Conservation (phyloP, 2,797 vertebrate species). For the Mycteria americana region DNA sequence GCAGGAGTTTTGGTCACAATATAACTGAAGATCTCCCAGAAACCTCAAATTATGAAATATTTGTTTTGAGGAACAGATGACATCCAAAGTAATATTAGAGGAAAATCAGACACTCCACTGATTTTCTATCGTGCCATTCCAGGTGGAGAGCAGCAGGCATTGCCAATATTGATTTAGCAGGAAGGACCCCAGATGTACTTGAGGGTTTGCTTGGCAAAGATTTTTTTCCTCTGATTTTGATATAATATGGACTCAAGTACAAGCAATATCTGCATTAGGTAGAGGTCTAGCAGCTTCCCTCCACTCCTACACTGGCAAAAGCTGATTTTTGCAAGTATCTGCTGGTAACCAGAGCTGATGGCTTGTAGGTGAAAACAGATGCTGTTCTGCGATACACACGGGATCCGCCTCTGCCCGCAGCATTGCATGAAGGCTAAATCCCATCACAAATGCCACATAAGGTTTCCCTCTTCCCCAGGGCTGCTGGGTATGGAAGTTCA, state of each 20-base stretch:
- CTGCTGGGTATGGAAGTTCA: not conserved
- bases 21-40: not conserved
- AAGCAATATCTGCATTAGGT: not conserved
- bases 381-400: not conserved
- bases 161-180: not conserved
- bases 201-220: not conserved
- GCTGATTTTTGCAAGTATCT: not conserved
- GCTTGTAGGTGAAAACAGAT: not conserved
- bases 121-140: not conserved
- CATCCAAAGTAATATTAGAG: not conserved
- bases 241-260: not conserved
- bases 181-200: not conserved
- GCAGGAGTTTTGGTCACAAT: not conserved
- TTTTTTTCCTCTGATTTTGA: not conserved
- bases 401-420: not conserved
- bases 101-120: not conserved
- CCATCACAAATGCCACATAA: not conserved
- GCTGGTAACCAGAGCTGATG: not conserved
- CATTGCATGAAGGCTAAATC: accelerated
- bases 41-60: not conserved
- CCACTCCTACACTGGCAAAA: not conserved
- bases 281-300: not conserved
- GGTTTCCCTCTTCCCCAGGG: not conserved
- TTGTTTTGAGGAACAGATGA: not conserved
- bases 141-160: not conserved